Evolutionary conservation across 92 coral and sea anemone species (phyloP).

Genomic region (Parazoanthus swiftii): DNA sequence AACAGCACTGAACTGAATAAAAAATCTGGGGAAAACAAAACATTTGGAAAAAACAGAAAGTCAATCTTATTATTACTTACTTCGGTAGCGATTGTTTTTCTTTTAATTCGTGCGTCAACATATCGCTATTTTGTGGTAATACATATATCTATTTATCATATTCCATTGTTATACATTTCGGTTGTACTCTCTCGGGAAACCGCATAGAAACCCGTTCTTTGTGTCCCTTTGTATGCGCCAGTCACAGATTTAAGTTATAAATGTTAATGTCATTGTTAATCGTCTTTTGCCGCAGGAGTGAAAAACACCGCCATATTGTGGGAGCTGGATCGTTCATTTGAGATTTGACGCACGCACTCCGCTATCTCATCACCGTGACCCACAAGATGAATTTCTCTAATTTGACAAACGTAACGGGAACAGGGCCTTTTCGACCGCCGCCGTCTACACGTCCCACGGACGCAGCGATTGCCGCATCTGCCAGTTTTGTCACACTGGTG

Average conservation of each 20-base stretch:
- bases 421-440: neutral
- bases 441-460: slow-evolving; percentile 11
- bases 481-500: slow-evolving; percentile 76
- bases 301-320: slow-evolving; percentile 13
- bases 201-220: neutral
- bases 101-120: neutral
- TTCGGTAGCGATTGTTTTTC: neutral
- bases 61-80: neutral
- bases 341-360: neutral
- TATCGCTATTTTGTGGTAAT: neutral
- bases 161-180: neutral
- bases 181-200: slow-evolving; percentile 32
- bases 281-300: slow-evolving; percentile 15
- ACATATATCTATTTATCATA: neutral
- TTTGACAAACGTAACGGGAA: neutral
- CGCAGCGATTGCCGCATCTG: slow-evolving; percentile 64
- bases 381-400: slow-evolving; percentile 28
- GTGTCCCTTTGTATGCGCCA: slow-evolving; percentile 24
- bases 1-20: neutral
- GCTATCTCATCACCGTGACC: neutral
- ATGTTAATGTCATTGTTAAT: slow-evolving; percentile 17
- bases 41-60: neutral
- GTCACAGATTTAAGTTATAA: slow-evolving; percentile 11
- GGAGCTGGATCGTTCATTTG: neutral
- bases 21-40: neutral